A percentile compares a stretch with the other conserved stretches of the same genome.
These are phyloP conservation scores for Notothenia rossii DNA, from an alignment of 2,113 vertebrate genomes.

Conservation along the genomic window DNA sequence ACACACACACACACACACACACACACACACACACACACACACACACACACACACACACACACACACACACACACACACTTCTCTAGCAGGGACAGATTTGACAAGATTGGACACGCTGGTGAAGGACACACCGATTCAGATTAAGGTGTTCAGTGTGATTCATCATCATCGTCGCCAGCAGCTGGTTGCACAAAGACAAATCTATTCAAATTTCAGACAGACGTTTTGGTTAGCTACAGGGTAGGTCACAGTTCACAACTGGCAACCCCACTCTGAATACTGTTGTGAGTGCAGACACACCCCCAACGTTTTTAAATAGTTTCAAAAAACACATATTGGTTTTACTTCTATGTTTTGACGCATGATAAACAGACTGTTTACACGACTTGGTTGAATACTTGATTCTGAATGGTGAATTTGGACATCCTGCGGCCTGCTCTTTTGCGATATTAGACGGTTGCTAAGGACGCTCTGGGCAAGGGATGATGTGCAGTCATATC, in stretches of 20 bases:
- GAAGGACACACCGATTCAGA: slow-evolving; percentile 14
- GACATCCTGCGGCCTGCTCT: too few relatives aligned
- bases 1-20: slow-evolving; percentile 7
- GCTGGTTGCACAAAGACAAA: neutral
- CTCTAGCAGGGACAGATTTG: neutral
- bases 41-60: slow-evolving; percentile 7
- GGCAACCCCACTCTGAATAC: neutral
- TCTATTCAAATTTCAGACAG: neutral
- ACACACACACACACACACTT: slow-evolving; percentile 1
- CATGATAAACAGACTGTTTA: neutral
- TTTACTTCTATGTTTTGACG: neutral
- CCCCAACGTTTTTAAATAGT: neutral
- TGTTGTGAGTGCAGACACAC: neutral
- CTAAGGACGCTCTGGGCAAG: too few relatives aligned
- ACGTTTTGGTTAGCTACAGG: neutral
- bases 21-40: slow-evolving; percentile 1
- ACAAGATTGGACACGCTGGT: slow-evolving; percentile 4
- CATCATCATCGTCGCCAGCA: neutral
- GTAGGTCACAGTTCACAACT: neutral
- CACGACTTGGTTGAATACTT: too few relatives aligned
- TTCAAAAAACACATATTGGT: neutral
- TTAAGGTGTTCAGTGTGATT: neutral
- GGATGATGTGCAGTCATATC: too few relatives aligned
- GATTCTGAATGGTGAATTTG: too few relatives aligned
- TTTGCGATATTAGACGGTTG: too few relatives aligned